Evolutionary conservation across 1,140 invertebrate genomes (phyloP), one percentile per base, ranked within the genome.

Genomic region (Drosophila insularis): DNA sequence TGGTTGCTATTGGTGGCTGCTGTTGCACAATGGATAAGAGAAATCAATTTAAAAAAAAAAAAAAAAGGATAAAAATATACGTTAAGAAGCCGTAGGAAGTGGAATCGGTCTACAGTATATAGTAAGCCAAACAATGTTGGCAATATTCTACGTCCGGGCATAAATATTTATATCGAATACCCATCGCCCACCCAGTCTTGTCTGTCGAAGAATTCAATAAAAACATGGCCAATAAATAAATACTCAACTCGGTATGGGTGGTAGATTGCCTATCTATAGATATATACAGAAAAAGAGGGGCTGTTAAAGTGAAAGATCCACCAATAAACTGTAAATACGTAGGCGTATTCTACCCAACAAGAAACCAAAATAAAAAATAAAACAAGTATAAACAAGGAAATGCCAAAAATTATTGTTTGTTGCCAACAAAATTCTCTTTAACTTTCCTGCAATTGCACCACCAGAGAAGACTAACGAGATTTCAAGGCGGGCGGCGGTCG

Each of bases 191-290:
- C 35, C 35, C 11, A 10, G 11, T 37, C 35, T 62, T 64, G 68
- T 58, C 43, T 68, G 72, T 31, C 63, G 69, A 89, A 74, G 84
- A 84, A 89, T 89, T 89, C 84, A 89, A 89, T 89, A 87, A 89
- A 89, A 82, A 81, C 80, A 87, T 84, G 84, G 79, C 73, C 84
- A 89, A 89, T 89, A 89, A 89, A 89, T 89, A 89, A 78, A 71
- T 69, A 50, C 17, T 50, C 43, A 19, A 50, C 43, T 50, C 17
- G 43, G 17, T 7, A 21, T 19, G 17, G 39, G 17, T 19, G 19
- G 43, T 50, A 50, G 43, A 50, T 50, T 8, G 7, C 11, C 43
- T 50, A 50, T 50, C 43, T 21, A 50, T 11, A 50, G 43, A 50
- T 50, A 50, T 8, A 21, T n/a, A 66, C 53, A 21, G 62, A 78